A percentile compares a stretch with the other conserved stretches of the same genome.
Evolutionary conservation across 2,888 invertebrate genomes (phyloP).

Genomic region (Sthenelais limicola): DNA sequence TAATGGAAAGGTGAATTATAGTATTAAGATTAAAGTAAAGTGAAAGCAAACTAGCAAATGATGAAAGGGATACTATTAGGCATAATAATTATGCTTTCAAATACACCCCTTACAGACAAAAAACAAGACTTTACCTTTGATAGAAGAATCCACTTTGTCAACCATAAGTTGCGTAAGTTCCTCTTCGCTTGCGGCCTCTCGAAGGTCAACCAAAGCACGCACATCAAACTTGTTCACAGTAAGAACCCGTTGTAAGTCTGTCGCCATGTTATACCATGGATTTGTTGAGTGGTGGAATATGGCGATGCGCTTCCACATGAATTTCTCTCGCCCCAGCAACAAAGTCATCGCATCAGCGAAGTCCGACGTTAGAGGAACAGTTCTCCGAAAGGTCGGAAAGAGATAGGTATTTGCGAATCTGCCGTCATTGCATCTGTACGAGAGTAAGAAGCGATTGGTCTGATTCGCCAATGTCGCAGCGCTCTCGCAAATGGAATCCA

Average conservation of each 20-base stretch:
- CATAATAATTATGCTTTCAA: too few relatives aligned
- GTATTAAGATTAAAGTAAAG: too few relatives aligned
- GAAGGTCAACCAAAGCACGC: background rate
- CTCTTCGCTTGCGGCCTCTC: background rate
- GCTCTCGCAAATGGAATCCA: background rate
- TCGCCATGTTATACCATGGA: background rate
- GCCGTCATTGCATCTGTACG: conserved; percentile 25
- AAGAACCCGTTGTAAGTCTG: conserved; percentile 3
- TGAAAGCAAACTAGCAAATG: too few relatives aligned
- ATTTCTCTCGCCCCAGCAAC: background rate
- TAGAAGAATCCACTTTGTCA: background rate
- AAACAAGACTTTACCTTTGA: too few relatives aligned
- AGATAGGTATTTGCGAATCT: conserved; percentile 1
- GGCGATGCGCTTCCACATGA: conserved; percentile 19
- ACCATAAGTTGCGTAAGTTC: background rate
- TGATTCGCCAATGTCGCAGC: conserved; percentile 2
- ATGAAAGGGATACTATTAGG: too few relatives aligned
- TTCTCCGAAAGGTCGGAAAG: conserved; percentile 16
- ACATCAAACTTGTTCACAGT: conserved; percentile 6
- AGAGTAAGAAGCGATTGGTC: background rate
- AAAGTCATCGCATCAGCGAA: background rate
- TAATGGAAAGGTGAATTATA: too few relatives aligned
- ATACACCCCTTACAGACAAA: too few relatives aligned
- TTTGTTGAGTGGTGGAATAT: background rate
- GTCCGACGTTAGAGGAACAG: background rate